Base-by-base conservation (phyloP, 2,888 invertebrate genomes). In the Clusia tigrina region DNA sequence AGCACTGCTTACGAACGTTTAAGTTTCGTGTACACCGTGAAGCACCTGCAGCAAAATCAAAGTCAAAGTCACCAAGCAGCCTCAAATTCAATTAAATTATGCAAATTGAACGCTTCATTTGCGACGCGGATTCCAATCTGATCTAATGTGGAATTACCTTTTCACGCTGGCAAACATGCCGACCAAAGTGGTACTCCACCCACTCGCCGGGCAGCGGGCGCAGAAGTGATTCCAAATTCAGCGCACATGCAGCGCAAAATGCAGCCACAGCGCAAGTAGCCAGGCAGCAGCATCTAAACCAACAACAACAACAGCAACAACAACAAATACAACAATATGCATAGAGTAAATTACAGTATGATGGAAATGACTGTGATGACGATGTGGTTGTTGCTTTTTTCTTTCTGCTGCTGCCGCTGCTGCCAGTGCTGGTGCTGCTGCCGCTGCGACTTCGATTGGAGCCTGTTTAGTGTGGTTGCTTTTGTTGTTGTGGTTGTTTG, bases 11-110 rank as follows among this genome's bases (percentile, higher is more conserved):
- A n/a, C n/a, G n/a, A n/a, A n/a, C n/a, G n/a, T n/a, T n/a, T n/a
- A 46, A 38, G 58, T 53, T 42, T 61, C n/a, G 15, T 12, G 48
- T 23, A 32, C 9, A 42, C 2, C 2, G 32, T 18, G n/a, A 42
- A 53, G n/a, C 62, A 46, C 57, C 53, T 53, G 59, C 63, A 59
- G 26, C 42, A 63, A n/a, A 26, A 25, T 56, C 55, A 15, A 22
- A 26, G 37, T 20, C 52, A n/a, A n/a, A n/a, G n/a, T 23, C 32
- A 20, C 17, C 58, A 63, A 52, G 54, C 58, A 42, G 42, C 76
- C 67, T 74, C 69, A 72, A 77, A 78, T 79, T 78, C 79, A 78
- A 78, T 78, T 78, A 78, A 78, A 77, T 78, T 79, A 78, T 78
- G 77, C 69, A 78, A 78, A 78, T 78, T 70, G 74, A 68, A 71